Base-by-base conservation (phyloP, 2,888 invertebrate genomes). In the Troglohyphantes excavatus region DNA sequence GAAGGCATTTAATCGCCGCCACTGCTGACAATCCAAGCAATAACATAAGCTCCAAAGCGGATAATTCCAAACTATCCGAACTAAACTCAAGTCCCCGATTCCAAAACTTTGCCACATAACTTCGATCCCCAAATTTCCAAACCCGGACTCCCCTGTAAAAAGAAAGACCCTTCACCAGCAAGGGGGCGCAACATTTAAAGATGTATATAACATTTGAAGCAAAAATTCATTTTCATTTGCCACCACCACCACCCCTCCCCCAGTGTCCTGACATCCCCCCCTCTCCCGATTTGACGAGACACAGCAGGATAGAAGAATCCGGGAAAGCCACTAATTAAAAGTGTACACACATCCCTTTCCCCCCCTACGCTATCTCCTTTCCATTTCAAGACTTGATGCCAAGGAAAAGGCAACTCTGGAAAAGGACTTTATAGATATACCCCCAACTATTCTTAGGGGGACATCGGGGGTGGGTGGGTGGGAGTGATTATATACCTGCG, bases 271-370 rank as follows among this genome's bases (percentile, higher is more conserved):
- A 26, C 83, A 23, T 2, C 63, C 26, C 39, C 72, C 72, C 39
- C 59, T n/a, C 21, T 19, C 21, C 46, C 21, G 67, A 53, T 84
- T 83, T 89, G 83, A 89, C 63, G 89, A 89, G 81, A 72, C 79
- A 68, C 88, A 88, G 82, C 82, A 59, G 76, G 89, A 79, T 53
- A 53, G 76, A 76, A 83, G 78, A 78, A 83, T 85, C 84, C 73
- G 59, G 79, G 63, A 63, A 89, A 90, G 79, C 90, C 90, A 90
- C 90, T 90, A 90, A 90, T 90, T 90, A 90, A 90, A 90, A 90
- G 90, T 83, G 90, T 90, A 90, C 90, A 90, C 90, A 84, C 84
- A 76, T 78, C 76, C 72, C 83, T 85, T 85, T 67, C 78, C 83
- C 26, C 27, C n/a, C 53, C 53, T 13, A 17, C 53, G 17, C 1